These are phyloP conservation scores for Pseudocheirus occidentalis DNA, from an alignment of 2,797 vertebrate genomes.

Conservation along the genomic window DNA sequence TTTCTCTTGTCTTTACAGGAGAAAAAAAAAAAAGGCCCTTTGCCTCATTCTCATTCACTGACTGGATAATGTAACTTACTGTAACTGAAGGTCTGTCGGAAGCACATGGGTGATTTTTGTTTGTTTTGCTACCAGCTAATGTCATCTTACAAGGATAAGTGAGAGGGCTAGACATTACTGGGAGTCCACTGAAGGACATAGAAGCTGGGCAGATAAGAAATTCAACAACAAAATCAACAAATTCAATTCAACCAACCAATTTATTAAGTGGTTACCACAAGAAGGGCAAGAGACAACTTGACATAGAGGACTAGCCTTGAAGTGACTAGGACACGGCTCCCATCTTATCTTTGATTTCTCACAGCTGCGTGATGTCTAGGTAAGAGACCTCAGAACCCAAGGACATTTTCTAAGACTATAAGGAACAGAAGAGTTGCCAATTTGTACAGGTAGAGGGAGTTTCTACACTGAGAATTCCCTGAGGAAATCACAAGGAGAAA, in stretches of 20 bases:
- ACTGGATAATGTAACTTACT: constrained; percentile 60
- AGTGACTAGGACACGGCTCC: neutral
- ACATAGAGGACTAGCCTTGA: neutral
- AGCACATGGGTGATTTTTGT: constrained; percentile 13
- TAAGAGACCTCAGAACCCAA: neutral
- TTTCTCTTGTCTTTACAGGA: neutral
- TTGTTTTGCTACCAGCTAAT: constrained; percentile 1
- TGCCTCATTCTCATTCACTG: constrained; percentile 72
- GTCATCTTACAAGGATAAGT: neutral
- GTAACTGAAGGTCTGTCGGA: constrained; percentile 37
- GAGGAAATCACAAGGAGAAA: neutral
- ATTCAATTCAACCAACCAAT: neutral
- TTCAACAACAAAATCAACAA: neutral
- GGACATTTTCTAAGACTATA: neutral
- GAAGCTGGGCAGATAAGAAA: neutral
- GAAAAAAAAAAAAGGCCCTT: constrained; percentile 51
- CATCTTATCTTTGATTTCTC: neutral
- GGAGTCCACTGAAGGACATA: neutral
- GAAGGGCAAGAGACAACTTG: neutral
- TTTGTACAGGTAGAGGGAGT: neutral
- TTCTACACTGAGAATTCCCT: neutral
- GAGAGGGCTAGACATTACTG: neutral
- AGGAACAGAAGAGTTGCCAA: neutral
- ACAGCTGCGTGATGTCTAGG: neutral
- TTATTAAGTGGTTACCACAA: neutral